Evolutionary conservation across 2,797 vertebrate genomes (phyloP).

Genomic region (Hoplostethus atlanticus): DNA sequence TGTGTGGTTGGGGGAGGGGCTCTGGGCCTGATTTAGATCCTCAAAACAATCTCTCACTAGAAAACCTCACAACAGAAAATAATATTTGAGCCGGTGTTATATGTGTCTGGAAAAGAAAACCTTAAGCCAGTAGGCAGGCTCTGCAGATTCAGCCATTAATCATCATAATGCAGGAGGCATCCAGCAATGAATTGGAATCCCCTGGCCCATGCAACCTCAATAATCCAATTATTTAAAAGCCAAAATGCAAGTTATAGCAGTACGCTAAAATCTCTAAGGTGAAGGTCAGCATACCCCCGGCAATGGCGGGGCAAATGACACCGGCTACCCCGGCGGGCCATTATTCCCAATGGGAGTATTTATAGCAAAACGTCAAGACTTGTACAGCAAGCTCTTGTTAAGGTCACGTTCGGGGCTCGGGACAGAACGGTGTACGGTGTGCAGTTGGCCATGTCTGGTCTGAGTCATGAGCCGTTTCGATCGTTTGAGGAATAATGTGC

Average conservation of each 20-base stretch:
- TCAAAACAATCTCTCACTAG: constrained; percentile 56
- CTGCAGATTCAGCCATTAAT: constrained; percentile 74
- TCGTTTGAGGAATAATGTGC: constrained; percentile 1
- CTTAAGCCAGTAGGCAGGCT: constrained; percentile 46
- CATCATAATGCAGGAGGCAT: constrained; percentile 76
- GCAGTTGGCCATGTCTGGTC: constrained; percentile 3
- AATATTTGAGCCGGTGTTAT: constrained; percentile 23
- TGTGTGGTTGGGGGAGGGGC: constrained; percentile 3
- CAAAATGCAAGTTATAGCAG: constrained; percentile 59
- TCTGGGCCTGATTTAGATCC: constrained; percentile 51
- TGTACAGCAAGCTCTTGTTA: background rate
- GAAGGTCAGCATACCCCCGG: constrained; percentile 59
- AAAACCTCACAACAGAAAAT: constrained; percentile 46
- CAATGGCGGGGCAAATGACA: constrained; percentile 31
- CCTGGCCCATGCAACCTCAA: constrained; percentile 66
- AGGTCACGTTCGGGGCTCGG: constrained; percentile 32
- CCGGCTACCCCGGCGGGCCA: constrained; percentile 19
- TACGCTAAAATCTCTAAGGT: constrained; percentile 60
- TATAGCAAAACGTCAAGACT: constrained; percentile 25
- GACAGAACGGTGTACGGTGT: background rate
- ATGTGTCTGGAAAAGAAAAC: constrained; percentile 60
- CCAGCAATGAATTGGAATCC: constrained; percentile 76
- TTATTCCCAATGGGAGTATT: constrained; percentile 31
- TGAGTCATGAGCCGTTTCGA: background rate
- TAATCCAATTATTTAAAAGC: constrained; percentile 71